phyloP scores from a whole-genome alignment of 2,113 vertebrate genomes.

The Pedetes capensis region DNA sequence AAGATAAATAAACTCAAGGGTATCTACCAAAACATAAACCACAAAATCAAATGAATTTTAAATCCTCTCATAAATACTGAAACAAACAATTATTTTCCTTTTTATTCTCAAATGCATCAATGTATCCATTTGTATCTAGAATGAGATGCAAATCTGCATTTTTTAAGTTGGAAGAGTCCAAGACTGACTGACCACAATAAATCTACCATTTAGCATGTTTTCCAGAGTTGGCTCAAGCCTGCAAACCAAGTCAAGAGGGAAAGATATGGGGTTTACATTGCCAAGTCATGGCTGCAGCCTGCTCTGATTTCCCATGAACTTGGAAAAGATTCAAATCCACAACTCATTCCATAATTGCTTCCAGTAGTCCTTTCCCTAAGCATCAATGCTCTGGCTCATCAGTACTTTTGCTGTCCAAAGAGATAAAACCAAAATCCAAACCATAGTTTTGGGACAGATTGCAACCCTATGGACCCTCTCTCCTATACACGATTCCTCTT shows the following conservation, averaged over 20 bases:
- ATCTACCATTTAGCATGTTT: conserved; percentile 27
- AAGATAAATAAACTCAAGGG: neutral
- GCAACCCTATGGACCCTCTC: neutral
- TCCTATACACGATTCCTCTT: neutral
- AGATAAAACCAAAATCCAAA: conserved; percentile 20
- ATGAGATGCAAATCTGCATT: neutral
- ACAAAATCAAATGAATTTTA: neutral
- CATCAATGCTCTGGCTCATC: neutral
- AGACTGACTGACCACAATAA: neutral
- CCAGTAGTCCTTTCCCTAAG: conserved; percentile 36
- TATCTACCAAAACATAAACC: neutral
- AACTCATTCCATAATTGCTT: conserved; percentile 49
- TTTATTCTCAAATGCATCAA: neutral
- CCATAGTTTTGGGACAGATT: neutral
- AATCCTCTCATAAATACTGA: neutral
- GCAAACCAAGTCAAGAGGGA: neutral
- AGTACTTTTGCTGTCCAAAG: neutral
- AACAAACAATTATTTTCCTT: neutral
- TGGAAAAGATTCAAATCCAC: conserved; percentile 21
- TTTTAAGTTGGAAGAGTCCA: neutral
- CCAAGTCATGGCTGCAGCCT: neutral
- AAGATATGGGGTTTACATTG: neutral
- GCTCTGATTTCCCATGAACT: neutral
- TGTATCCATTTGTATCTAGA: neutral
- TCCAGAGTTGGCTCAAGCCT: neutral